Percentiles rank a stretch among this genome's conserved stretches.
phyloP scores from a whole-genome alignment of 2,888 invertebrate species.

The Pollenia angustigena region DNA sequence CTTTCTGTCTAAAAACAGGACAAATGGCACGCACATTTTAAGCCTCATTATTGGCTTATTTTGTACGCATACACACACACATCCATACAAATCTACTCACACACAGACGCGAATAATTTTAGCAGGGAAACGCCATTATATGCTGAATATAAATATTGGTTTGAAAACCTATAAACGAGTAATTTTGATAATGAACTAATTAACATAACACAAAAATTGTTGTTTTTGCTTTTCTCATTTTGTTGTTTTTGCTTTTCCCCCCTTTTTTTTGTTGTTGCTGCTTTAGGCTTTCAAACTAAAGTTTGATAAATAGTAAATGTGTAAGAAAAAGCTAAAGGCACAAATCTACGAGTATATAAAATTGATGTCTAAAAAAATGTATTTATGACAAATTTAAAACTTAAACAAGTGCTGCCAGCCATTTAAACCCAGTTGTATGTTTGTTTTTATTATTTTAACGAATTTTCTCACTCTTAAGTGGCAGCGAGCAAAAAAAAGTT shows the following conservation, averaged over 20 bases:
- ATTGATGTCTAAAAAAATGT: background rate
- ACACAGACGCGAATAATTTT: background rate
- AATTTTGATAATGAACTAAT: conserved; percentile 69
- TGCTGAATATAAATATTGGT: conserved; percentile 51
- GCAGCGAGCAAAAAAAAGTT: too few relatives aligned
- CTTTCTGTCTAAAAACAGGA: conserved; percentile 52
- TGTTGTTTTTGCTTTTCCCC: background rate
- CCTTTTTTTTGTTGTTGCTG: conserved; percentile 6
- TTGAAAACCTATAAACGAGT: conserved; percentile 67
- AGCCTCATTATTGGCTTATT: conserved; percentile 64
- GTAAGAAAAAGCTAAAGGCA: background rate
- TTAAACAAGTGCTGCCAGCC: too few relatives aligned
- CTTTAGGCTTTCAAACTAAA: conserved; percentile 5
- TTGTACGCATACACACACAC: conserved; percentile 14
- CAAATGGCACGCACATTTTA: conserved; percentile 65
- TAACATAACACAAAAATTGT: conserved; percentile 61
- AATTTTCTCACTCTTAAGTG: too few relatives aligned
- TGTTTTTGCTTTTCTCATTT: background rate
- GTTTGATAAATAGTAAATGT: conserved; percentile 5
- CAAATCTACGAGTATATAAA: too few relatives aligned
- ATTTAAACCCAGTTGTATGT: too few relatives aligned
- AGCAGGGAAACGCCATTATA: conserved; percentile 48
- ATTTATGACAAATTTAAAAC: background rate
- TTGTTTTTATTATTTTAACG: too few relatives aligned
- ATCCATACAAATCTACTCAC: background rate